Evolutionary conservation across 2,888 invertebrate genomes (phyloP).

Genomic region (Eurytoma californica): DNA sequence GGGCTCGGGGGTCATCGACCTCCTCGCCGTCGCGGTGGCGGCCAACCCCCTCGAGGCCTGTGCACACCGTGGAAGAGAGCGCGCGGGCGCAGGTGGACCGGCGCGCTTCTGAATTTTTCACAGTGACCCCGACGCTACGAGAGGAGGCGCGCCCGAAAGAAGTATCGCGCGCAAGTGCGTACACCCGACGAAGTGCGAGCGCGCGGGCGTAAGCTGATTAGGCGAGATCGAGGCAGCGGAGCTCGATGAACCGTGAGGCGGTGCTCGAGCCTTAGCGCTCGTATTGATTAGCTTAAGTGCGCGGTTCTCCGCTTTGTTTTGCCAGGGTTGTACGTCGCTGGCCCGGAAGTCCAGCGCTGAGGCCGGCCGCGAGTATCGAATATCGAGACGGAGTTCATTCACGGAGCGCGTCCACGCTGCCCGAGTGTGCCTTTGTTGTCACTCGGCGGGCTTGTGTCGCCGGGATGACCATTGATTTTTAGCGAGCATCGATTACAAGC

Average conservation of each 20-base stretch:
- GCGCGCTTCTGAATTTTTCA: conserved; percentile 21
- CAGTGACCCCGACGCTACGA: neutral
- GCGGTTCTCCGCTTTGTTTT: neutral
- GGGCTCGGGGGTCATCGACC: conserved; percentile 19
- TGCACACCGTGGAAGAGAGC: neutral
- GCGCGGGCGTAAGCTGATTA: conserved; percentile 25
- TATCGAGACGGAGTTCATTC: too few species aligned
- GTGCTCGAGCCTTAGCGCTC: neutral
- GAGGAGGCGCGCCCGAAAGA: neutral
- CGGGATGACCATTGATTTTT: too few species aligned
- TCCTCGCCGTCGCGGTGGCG: conserved; percentile 1
- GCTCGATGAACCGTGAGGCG: neutral
- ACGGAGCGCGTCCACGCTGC: too few species aligned
- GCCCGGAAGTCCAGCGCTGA: too few species aligned
- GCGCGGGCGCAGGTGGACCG: neutral
- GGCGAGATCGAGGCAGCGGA: conserved; percentile 17
- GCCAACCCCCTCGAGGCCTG: conserved; percentile 1
- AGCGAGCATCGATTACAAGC: too few species aligned
- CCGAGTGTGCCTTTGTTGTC: too few species aligned
- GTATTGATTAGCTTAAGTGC: conserved; percentile 1
- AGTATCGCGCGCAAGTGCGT: too few species aligned
- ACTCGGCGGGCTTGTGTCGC: too few species aligned
- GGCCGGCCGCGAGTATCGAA: too few species aligned
- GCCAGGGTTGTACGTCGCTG: too few species aligned
- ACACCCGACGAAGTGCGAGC: too few species aligned